Percentiles rank a stretch among this genome's conserved stretches.
phyloP scores from a whole-genome alignment of 2,888 invertebrate species.

The Meiosimyza platycephala region DNA sequence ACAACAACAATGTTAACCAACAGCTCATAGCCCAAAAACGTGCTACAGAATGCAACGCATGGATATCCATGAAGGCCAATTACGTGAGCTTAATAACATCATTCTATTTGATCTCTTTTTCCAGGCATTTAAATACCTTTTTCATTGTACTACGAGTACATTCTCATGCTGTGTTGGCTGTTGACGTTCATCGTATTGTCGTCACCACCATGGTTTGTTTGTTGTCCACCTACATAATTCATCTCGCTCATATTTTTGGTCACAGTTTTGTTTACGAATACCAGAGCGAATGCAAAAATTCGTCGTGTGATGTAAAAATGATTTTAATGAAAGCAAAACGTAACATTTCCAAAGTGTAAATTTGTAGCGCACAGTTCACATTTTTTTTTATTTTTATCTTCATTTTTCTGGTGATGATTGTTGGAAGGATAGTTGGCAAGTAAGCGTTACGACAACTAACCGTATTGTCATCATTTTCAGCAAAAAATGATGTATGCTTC shows the following conservation, averaged over 20 bases:
- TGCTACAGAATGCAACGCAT: constrained; percentile 23
- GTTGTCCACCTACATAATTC: not conserved
- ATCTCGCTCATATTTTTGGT: constrained; percentile 3
- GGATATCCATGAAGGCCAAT: constrained; percentile 31
- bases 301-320: constrained; percentile 1
- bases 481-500: not conserved
- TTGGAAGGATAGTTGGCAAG: not conserved
- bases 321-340: not conserved
- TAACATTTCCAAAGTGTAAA: not conserved
- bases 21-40: constrained; percentile 21
- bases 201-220: not conserved
- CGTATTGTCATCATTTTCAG: constrained; percentile 14
- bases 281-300: not conserved
- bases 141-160: too few relatives aligned
- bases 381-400: not conserved
- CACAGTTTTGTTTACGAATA: not conserved
- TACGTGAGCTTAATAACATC: constrained; percentile 25
- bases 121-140: too few relatives aligned
- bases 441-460: constrained; percentile 1
- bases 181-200: not conserved
- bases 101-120: too few relatives aligned
- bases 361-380: constrained; percentile 3
- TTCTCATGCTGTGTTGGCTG: not conserved
- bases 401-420: not conserved
- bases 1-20: not conserved